Evolutionary conservation across 2,888 invertebrate species (phyloP).

Genomic region (Amphimallon solstitiale): DNA sequence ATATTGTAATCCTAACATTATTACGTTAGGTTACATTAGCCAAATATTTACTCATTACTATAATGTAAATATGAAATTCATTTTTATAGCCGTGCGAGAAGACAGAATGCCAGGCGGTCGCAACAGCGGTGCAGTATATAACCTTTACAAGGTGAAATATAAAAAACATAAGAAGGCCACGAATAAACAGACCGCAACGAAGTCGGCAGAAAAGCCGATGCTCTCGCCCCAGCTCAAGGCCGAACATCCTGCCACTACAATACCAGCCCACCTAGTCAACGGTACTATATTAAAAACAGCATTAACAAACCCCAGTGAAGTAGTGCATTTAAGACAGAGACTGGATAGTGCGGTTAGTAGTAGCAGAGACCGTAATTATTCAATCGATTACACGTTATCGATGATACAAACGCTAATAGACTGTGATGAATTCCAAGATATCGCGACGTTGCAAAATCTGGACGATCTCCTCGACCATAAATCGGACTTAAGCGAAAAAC

Average conservation of each 20-base stretch:
- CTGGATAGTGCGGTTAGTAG: constrained; percentile 90
- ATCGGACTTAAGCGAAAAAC: constrained; percentile 89
- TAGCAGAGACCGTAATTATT: constrained; percentile 81
- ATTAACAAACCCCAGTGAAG: constrained; percentile 93
- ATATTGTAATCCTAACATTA: too few species aligned
- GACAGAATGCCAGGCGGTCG: constrained; percentile 99
- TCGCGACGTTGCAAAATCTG: constrained; percentile 91
- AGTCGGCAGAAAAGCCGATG: constrained; percentile 59
- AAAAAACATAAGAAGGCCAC: constrained; percentile 93
- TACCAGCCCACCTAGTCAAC: constrained; percentile 84
- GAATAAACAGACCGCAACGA: constrained; percentile 64
- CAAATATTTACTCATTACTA: too few species aligned
- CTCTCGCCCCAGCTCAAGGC: constrained; percentile 57
- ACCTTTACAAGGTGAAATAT: constrained; percentile 98
- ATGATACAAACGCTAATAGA: constrained; percentile 95
- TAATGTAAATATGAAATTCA: neutral
- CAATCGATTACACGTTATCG: constrained; percentile 83
- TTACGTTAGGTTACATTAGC: too few species aligned
- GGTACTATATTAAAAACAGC: constrained; percentile 95
- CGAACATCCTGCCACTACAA: constrained; percentile 43
- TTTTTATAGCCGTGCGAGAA: constrained; percentile 90
- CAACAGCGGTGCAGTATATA: constrained; percentile 98
- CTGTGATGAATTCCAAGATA: constrained; percentile 96
- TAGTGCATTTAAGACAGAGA: constrained; percentile 87
- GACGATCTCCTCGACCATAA: constrained; percentile 91